Conservation (phyloP, 2,797 vertebrate genomes). For the Xiphophorus birchmanni region DNA sequence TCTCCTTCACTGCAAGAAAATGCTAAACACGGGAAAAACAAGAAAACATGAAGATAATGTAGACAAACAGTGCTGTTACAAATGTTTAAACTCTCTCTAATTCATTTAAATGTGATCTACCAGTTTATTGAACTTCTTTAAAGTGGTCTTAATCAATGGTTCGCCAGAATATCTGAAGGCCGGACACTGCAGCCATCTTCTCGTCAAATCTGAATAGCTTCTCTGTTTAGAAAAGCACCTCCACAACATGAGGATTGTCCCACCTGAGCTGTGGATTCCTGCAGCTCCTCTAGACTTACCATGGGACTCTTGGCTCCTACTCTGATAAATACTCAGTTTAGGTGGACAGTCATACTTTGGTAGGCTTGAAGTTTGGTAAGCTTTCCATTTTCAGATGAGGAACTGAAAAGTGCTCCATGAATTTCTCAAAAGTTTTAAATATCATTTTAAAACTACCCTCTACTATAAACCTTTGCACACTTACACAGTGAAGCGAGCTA, state of each 20-base stretch:
- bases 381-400: neutral
- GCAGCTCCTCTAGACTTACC: neutral
- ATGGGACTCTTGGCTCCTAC: neutral
- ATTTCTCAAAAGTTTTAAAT: neutral
- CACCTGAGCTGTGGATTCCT: neutral
- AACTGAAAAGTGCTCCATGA: neutral
- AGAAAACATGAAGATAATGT: neutral
- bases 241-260: neutral
- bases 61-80: neutral
- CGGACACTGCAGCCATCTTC: neutral
- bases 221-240: neutral
- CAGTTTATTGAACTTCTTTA: neutral
- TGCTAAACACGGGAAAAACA: slow-evolving; percentile 72
- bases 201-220: neutral
- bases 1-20: slow-evolving; percentile 94
- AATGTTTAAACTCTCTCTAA: no score
- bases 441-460: neutral
- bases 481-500: neutral
- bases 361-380: neutral
- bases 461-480: neutral
- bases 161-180: neutral
- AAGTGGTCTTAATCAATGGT: neutral
- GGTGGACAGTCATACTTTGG: neutral
- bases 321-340: neutral
- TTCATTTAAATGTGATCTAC: neutral